phyloP scores from a whole-genome alignment of 1,140 invertebrate genomes.

The Drosophila cardini region DNA sequence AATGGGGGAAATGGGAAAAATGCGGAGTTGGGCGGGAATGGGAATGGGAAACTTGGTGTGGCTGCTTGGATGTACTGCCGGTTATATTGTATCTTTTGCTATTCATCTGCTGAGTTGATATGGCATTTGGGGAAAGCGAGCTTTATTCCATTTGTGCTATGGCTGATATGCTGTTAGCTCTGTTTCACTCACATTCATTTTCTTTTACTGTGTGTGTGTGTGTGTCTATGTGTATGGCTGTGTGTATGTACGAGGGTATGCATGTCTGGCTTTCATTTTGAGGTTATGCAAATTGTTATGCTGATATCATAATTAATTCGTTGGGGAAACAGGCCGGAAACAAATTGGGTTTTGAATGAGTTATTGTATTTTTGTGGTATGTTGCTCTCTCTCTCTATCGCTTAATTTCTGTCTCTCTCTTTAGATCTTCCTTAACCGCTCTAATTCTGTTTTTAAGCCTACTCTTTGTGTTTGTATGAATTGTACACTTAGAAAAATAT shows the following conservation, averaged over 20 bases:
- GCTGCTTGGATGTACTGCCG: conserved; percentile 33
- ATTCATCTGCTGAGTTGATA: conserved; percentile 77
- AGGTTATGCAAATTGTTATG: conserved; percentile 83
- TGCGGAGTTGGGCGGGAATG: neutral
- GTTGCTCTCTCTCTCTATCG: conserved; percentile 31
- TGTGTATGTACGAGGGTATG: conserved; percentile 11
- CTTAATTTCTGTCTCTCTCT: neutral
- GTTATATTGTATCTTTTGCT: conserved; percentile 71
- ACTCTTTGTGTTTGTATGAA: too few species aligned
- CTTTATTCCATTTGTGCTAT: conserved; percentile 67
- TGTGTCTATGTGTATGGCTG: conserved; percentile 16
- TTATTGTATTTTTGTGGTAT: conserved; percentile 74
- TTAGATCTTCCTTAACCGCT: too few species aligned
- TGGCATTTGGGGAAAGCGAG: conserved; percentile 78
- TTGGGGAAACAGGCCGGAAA: conserved; percentile 80
- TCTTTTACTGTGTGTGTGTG: neutral
- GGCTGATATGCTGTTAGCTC: conserved; percentile 29
- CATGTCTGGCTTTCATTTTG: conserved; percentile 75
- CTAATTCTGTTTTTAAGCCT: too few species aligned
- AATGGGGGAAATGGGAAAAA: too few species aligned
- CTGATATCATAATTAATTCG: conserved; percentile 83
- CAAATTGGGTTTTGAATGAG: conserved; percentile 82
- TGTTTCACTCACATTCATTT: neutral
- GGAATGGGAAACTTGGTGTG: neutral
- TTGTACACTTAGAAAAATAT: too few species aligned